Conservation (phyloP, 2,113 vertebrate genomes). For the Athene noctua region DNA sequence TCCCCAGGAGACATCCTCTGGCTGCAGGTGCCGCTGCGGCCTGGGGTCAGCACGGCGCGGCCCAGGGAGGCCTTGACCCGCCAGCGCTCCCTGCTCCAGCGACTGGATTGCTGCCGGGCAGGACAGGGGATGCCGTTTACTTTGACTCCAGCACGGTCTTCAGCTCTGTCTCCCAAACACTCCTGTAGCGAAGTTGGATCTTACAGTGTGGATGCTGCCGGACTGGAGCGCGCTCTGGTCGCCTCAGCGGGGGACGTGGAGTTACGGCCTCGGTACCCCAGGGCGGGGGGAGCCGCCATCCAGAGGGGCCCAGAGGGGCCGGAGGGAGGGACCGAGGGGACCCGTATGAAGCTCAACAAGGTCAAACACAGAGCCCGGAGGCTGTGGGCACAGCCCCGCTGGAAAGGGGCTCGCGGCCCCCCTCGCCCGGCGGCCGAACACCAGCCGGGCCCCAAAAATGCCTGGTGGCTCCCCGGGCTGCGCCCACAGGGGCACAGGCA, state of each 20-base stretch:
- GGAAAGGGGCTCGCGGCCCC: not conserved
- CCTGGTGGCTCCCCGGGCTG: not conserved
- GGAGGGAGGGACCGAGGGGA: not conserved
- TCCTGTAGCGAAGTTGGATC: not conserved
- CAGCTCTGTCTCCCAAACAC: not conserved
- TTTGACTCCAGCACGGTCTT: not conserved
- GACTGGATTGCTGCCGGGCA: too few species aligned
- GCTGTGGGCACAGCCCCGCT: not conserved
- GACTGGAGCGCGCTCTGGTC: too few species aligned
- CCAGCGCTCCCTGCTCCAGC: too few species aligned
- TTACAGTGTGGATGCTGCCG: not conserved
- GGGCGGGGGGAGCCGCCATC: not conserved
- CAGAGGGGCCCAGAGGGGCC: not conserved
- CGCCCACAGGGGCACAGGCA: not conserved
- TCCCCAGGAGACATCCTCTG: not conserved
- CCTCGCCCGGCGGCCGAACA: too few species aligned
- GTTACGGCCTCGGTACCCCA: not conserved
- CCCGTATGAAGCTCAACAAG: accelerated
- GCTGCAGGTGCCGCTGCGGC: not conserved
- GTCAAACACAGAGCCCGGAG: too few species aligned
- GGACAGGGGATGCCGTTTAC: not conserved
- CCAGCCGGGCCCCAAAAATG: not conserved
- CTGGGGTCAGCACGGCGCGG: not conserved
- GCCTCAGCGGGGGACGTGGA: too few species aligned
- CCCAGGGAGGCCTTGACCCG: not conserved